Percentiles rank a stretch among this genome's conserved stretches.
Evolutionary conservation across 1,140 invertebrate genomes (phyloP).

Genomic region (Heliconius nattereri): DNA sequence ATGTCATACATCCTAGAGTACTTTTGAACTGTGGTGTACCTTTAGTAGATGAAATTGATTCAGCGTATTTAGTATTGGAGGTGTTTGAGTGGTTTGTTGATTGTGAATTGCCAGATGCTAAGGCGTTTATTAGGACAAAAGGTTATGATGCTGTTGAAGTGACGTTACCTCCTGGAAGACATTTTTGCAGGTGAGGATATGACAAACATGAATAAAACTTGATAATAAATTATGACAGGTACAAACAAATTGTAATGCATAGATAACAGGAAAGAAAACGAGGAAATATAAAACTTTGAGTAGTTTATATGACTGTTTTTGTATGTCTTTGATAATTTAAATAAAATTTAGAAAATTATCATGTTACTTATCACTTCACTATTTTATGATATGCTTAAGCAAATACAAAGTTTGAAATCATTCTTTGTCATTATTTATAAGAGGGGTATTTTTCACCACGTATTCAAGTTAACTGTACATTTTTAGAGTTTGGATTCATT

Average conservation of each 20-base stretch:
- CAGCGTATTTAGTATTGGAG: conserved; percentile 62
- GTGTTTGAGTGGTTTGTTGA: conserved; percentile 69
- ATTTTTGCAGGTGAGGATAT: conserved; percentile 62
- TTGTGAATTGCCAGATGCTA: conserved; percentile 49
- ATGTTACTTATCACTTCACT: too few species aligned
- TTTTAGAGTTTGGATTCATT: conserved; percentile 67
- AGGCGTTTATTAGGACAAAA: conserved; percentile 54
- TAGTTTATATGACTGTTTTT: too few species aligned
- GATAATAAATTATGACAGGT: not conserved
- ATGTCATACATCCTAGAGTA: conserved; percentile 59
- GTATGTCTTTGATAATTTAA: too few species aligned
- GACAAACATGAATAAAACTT: not conserved
- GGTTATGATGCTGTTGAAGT: conserved; percentile 63
- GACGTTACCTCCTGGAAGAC: conserved; percentile 60
- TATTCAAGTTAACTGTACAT: not conserved
- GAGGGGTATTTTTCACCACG: too few species aligned
- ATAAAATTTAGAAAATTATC: too few species aligned
- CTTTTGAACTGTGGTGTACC: conserved; percentile 57
- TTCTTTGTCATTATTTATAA: too few species aligned
- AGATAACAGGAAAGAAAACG: too few species aligned
- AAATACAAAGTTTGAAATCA: too few species aligned
- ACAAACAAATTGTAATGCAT: too few species aligned
- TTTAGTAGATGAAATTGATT: conserved; percentile 56
- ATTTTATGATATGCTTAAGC: too few species aligned
- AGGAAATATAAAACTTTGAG: too few species aligned